Percentiles rank a stretch among this genome's conserved stretches.
These are phyloP conservation scores for Siniperca chuatsi DNA, from an alignment of 2,113 vertebrate genomes.

Conservation along the genomic window DNA sequence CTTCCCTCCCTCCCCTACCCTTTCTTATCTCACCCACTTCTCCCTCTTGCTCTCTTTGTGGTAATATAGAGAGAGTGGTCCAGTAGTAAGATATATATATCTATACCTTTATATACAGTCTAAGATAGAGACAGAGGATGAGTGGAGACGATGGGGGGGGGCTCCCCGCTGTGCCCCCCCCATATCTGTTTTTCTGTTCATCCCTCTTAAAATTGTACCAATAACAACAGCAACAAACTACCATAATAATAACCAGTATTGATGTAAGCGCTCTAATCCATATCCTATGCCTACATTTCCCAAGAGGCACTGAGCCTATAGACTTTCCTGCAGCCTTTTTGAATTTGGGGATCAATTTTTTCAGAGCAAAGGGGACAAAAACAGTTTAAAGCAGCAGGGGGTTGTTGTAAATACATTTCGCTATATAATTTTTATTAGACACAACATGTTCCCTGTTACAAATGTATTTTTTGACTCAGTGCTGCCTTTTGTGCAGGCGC, in stretches of 20 bases:
- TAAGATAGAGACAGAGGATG: not conserved
- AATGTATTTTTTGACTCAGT: not conserved
- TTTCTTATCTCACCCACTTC: not conserved
- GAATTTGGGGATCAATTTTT: slow-evolving; percentile 40
- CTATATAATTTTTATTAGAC: slow-evolving; percentile 13
- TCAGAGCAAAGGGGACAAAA: not conserved
- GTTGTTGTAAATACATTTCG: slow-evolving; percentile 5
- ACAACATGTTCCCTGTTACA: not conserved
- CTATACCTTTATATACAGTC: not conserved
- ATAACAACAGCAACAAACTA: slow-evolving; percentile 32
- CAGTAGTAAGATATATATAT: not conserved
- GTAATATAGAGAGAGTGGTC: not conserved
- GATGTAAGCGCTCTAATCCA: slow-evolving; percentile 40
- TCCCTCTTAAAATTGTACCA: not conserved
- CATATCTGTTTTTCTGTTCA: not conserved
- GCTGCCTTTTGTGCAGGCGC: not conserved
- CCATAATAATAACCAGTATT: slow-evolving; percentile 31
- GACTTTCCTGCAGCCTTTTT: slow-evolving; percentile 38
- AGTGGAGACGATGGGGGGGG: not conserved
- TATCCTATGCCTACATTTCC: slow-evolving; percentile 53
- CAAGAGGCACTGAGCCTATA: slow-evolving; percentile 34
- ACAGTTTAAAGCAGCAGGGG: not conserved
- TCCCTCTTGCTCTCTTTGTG: not conserved
- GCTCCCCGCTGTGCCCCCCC: not conserved
- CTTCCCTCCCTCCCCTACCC: not conserved